Base-by-base conservation (phyloP, 1,140 invertebrate genomes). In the Zaprionus taronus region DNA sequence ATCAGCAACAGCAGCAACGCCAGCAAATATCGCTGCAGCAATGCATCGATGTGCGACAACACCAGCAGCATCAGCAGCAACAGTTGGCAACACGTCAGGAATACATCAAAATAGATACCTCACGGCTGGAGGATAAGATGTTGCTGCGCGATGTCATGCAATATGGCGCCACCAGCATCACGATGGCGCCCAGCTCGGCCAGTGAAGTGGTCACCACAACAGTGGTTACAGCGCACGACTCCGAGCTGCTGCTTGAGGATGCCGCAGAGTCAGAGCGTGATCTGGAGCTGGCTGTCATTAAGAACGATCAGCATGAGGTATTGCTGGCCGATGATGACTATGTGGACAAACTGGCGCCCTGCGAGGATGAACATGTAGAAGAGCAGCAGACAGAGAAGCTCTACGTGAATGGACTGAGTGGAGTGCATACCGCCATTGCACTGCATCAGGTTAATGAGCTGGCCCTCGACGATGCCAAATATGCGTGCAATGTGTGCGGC, bases 401-500 rank as follows among this genome's bases (percentile, higher is more conserved):
- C 12, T 86, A 90, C 44, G 70, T 75, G 11, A 91, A 73, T 70
- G 79, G 53, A 12, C 47, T 85, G 53, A 70, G 64, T 79, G 75
- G 72, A 12, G 57, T 82, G 64, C 73, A 92, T 24, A 90, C 91
- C 44, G 77, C 62, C 2, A 78, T 75, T 73, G 72, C 75, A 1
- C 58, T 75, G 79, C 85, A 77, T 14, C 81, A 77, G 72, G 83
- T 73, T 15, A 62, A 65, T 38, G 84, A 87, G 20, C 65, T 89
- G 53, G 55, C 69, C 7, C 28, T 76, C 22, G 81, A 91, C 17
- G 85, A 90, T 28, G 72, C 76, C 74, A 80, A 93, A 93, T 94
- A 92, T 77, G 93, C 93, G 22, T 95, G 94, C 91, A 94, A 93
- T 65, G 93, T 92, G 9, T 95, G 95, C 62, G 93, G 93, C 17